Conservation (phyloP, 1,140 invertebrate species). For the Aethina tumida region DNA sequence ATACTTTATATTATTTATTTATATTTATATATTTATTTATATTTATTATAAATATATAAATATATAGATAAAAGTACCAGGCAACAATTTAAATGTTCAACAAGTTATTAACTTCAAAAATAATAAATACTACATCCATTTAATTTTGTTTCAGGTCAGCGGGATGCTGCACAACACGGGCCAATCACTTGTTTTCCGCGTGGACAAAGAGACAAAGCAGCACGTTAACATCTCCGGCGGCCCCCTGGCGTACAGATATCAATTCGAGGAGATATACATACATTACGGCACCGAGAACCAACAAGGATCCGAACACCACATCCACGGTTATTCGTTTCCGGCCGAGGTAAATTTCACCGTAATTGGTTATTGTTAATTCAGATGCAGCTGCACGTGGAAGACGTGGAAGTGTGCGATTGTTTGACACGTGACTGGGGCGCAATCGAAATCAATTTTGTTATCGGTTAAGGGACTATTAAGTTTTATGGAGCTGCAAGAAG, state of each 20-base stretch:
- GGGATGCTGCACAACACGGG: constrained; percentile 82
- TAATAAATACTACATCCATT: too few species aligned
- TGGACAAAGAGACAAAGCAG: constrained; percentile 75
- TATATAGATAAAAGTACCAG: too few species aligned
- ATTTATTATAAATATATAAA: too few species aligned
- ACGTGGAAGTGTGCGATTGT: too few species aligned
- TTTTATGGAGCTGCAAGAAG: too few species aligned
- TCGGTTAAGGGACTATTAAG: too few species aligned
- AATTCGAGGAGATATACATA: constrained; percentile 90
- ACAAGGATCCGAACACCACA: constrained; percentile 85
- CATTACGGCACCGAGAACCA: constrained; percentile 84
- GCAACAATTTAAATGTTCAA: too few species aligned
- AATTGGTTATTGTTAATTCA: neutral
- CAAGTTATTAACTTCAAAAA: too few species aligned
- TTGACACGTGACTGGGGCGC: too few species aligned
- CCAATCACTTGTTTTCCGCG: constrained; percentile 80
- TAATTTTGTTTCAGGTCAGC: constrained; percentile 58
- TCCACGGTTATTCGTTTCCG: constrained; percentile 87
- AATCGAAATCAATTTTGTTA: too few species aligned
- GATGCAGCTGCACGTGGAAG: constrained; percentile 1
- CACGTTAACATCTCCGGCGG: constrained; percentile 91
- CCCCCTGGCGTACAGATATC: constrained; percentile 87
- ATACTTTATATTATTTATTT: too few species aligned
- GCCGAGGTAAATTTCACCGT: constrained; percentile 64
- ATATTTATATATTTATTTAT: too few species aligned